Evolutionary conservation across 2,888 invertebrate species (phyloP).

Genomic region (Temnothorax ravouxi): DNA sequence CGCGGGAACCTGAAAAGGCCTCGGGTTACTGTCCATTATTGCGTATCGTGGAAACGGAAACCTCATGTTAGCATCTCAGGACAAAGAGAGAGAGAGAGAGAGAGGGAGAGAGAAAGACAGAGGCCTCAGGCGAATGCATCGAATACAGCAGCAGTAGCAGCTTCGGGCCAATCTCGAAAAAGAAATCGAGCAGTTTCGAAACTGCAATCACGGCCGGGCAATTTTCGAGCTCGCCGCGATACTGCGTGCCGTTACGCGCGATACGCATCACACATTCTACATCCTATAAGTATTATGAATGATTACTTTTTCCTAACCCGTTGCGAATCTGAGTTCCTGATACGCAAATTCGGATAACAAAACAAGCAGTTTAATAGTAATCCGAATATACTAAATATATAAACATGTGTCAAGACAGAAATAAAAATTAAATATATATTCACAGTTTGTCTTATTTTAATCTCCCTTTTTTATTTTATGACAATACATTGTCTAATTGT

Average conservation of each 20-base stretch:
- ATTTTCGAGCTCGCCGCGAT: conserved; percentile 67
- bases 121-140: conserved; percentile 16
- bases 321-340: neutral
- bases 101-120: conserved; percentile 56
- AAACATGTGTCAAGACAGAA: neutral
- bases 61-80: conserved; percentile 72
- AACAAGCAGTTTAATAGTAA: neutral
- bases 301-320: neutral
- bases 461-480: neutral
- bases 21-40: conserved; percentile 45
- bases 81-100: conserved; percentile 52
- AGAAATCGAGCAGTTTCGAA: conserved; percentile 77
- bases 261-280: conserved; percentile 55
- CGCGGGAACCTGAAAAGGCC: conserved; percentile 38
- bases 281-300: conserved; percentile 26
- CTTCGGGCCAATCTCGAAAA: conserved; percentile 59
- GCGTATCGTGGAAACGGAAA: conserved; percentile 80
- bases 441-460: neutral
- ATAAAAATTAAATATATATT: neutral
- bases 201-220: conserved; percentile 58
- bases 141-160: conserved; percentile 34
- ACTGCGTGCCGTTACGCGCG: conserved; percentile 61
- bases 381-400: neutral
- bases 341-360: neutral
- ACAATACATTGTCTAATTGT: neutral